Conservation (phyloP, 2,797 vertebrate species). For the Sarcophilus harrisii region DNA sequence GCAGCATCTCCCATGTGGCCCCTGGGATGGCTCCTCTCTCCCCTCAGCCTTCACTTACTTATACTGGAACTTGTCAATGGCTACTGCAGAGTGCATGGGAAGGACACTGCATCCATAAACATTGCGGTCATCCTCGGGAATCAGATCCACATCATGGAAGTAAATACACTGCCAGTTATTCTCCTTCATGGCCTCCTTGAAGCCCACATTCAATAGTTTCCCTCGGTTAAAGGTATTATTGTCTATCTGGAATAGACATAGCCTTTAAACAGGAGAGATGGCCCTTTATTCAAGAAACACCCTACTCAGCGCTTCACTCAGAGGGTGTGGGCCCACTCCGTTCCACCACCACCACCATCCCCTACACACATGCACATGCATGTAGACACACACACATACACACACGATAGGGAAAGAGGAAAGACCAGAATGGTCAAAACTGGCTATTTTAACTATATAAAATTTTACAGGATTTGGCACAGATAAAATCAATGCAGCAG, state of each 20-base stretch:
- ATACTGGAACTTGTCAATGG: constrained; percentile 93
- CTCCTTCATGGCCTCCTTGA: constrained; percentile 91
- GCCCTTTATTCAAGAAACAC: not conserved
- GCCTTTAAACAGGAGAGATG: not conserved
- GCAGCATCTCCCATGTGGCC: not conserved
- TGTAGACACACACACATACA: not conserved
- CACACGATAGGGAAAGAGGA: not conserved
- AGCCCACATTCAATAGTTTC: constrained; percentile 90
- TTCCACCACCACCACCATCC: too few relatives aligned
- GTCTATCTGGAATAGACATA: constrained; percentile 83
- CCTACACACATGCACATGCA: not conserved
- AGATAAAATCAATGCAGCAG: not conserved
- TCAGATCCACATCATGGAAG: constrained; percentile 92
- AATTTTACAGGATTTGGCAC: not conserved
- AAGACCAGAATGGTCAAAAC: not conserved
- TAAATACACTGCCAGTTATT: constrained; percentile 92
- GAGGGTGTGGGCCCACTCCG: not conserved
- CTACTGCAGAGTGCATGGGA: constrained; percentile 90
- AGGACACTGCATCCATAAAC: constrained; percentile 87
- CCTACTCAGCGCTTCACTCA: not conserved
- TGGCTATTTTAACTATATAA: not conserved
- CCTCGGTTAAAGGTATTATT: constrained; percentile 89
- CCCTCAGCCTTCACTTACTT: constrained; percentile 80
- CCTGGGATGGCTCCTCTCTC: not conserved
- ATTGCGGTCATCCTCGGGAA: constrained; percentile 91